Conservation (phyloP, 2,113 vertebrate species). For the Gobiocypris rarus region DNA sequence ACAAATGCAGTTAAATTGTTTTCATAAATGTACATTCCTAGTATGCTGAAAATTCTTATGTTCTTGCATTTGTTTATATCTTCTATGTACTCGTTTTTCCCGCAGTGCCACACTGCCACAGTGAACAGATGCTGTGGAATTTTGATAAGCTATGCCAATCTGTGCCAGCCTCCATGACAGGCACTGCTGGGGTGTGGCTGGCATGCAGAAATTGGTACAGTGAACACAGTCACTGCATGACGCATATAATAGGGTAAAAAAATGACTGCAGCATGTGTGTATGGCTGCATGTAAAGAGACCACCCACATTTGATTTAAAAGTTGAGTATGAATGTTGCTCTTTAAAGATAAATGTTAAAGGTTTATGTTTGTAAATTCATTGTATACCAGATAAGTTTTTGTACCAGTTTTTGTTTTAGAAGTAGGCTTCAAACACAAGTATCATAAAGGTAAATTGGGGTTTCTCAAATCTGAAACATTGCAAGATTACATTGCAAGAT, state of each 20-base stretch:
- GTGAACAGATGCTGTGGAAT: constrained; percentile 95
- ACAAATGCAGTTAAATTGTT: not conserved
- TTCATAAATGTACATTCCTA: not conserved
- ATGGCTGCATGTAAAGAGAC: not conserved
- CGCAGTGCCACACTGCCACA: constrained; percentile 71
- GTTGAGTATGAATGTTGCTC: not conserved
- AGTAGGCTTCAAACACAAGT: not conserved
- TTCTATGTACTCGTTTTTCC: constrained; percentile 22
- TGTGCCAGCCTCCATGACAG: constrained; percentile 76
- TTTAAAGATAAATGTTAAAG: not conserved
- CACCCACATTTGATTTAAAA: not conserved
- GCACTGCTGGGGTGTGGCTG: constrained; percentile 81
- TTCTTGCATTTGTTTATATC: constrained; percentile 10
- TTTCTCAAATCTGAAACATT: too few species aligned
- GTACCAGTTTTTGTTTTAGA: not conserved
- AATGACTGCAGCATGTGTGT: not conserved
- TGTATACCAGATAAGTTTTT: not conserved
- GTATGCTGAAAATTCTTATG: not conserved
- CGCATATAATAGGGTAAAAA: constrained; percentile 27
- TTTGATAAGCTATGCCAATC: constrained; percentile 81
- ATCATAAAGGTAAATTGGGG: not conserved
- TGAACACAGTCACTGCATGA: constrained; percentile 56
- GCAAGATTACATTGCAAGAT: too few species aligned
- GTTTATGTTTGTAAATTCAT: not conserved
- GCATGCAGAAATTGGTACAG: constrained; percentile 62